phyloP scores from a whole-genome alignment of 2,113 vertebrate genomes.

The Clarias macrocephalus region DNA sequence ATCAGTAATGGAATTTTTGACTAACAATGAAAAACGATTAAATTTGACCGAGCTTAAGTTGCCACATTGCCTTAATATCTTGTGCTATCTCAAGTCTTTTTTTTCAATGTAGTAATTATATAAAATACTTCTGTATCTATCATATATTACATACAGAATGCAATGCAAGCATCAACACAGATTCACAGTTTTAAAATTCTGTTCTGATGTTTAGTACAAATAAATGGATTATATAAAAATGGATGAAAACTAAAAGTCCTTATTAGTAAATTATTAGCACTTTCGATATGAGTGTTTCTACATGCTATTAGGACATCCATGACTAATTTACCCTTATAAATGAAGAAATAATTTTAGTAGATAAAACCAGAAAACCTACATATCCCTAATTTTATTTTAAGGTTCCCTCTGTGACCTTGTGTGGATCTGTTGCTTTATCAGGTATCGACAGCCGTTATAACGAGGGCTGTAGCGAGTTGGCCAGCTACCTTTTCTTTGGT shows the following conservation, averaged over 20 bases:
- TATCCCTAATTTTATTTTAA: neutral
- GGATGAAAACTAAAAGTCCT: neutral
- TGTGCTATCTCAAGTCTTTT: no score
- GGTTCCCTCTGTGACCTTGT: neutral
- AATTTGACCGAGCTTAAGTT: no score
- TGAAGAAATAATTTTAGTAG: neutral
- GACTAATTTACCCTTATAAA: neutral
- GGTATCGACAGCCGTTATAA: slow-evolving; percentile 97
- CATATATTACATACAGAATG: neutral
- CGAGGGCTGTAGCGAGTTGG: slow-evolving; percentile 90
- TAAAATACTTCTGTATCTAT: neutral
- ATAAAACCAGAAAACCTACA: neutral
- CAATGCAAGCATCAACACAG: neutral
- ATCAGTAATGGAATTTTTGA: no score
- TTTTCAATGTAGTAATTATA: neutral
- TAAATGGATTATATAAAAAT: neutral
- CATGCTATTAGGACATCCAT: neutral
- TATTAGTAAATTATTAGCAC: neutral
- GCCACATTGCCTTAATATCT: no score
- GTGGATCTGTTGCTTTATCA: slow-evolving; percentile 58
- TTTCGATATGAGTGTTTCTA: neutral
- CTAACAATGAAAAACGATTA: no score
- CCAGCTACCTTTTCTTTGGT: slow-evolving; percentile 90
- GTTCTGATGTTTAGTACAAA: neutral
- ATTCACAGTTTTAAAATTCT: neutral